Base-by-base conservation (phyloP, 2,888 invertebrate genomes). In the Drosophila anomalata region DNA sequence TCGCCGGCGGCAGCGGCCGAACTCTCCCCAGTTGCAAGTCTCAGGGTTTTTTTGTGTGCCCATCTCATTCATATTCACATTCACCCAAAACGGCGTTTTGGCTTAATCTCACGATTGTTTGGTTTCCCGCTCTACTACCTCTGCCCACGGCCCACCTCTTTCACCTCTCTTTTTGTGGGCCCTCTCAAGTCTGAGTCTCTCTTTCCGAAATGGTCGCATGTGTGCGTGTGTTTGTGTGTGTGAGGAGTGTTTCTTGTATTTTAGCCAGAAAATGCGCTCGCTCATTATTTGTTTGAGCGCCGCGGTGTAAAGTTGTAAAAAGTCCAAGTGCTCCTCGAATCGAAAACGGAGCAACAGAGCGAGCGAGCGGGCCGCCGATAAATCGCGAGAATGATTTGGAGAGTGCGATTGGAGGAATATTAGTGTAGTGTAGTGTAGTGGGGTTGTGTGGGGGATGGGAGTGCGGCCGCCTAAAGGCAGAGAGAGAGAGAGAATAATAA, bases 241-340 rank as follows among this genome's bases (percentile, higher is more conserved):
- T 74, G 83, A 81, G 87, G 79, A 87, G 87, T 80, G 82, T 84
- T 81, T 87, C 86, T 86, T 81, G 88, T 86, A 79, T 86, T 86
- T 65, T 79, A 86, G 84, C 82, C 86, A 81, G 86, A 83, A 36
- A 81, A 81, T 87, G 87, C 80, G 78, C 87, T 78, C 83, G 89
- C 90, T 90, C 90, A 90, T 90, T 90, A 89, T 90, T 89, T 89
- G 88, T 89, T 89, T 89, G 90, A 90, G 90, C 89, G 90, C 89
- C 89, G 90, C 88, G 90, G 89, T 89, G 90, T 90, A 89, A 90
- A 90, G 90, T 90, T 90, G 90, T 90, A 89, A 89, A 89, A 88
- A 88, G 84, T 88, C 84, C 75, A 84, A 86, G 83, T 81, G 79
- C 83, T 86, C 78, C 54, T 70, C 29, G 42, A 47, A 68, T 53